Evolutionary conservation across 2,888 invertebrate genomes (phyloP).

Genomic region (Andrena flavipes): DNA sequence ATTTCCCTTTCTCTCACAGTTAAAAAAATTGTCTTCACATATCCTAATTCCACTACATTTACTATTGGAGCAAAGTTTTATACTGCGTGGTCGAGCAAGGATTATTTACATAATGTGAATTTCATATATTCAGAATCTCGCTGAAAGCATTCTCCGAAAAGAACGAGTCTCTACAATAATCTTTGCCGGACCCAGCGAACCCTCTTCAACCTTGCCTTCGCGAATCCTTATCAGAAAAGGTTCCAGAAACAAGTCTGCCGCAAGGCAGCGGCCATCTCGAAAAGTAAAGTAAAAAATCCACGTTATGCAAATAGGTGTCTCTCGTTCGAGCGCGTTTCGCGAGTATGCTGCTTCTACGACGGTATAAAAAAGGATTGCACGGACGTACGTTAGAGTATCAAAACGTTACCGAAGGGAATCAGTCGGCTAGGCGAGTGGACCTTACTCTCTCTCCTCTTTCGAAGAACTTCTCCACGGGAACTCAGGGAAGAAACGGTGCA

Average conservation of each 20-base stretch:
- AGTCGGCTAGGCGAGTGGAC: slow-evolving; percentile 41
- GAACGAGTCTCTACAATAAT: slow-evolving; percentile 5
- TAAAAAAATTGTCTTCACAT: slow-evolving; percentile 3
- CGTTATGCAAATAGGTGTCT: slow-evolving; percentile 33
- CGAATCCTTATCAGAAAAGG: background rate
- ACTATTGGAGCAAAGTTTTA: slow-evolving; percentile 12
- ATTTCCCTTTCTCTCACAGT: background rate
- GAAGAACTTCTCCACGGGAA: background rate
- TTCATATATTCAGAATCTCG: background rate
- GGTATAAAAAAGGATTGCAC: slow-evolving; percentile 66
- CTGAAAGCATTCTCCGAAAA: background rate
- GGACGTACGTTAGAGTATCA: slow-evolving; percentile 66
- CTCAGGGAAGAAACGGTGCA: slow-evolving; percentile 34
- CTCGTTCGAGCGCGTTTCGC: background rate
- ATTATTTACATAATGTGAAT: slow-evolving; percentile 50
- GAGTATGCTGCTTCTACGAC: slow-evolving; percentile 38
- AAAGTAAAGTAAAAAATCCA: slow-evolving; percentile 35
- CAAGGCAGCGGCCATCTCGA: background rate
- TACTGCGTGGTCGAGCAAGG: slow-evolving; percentile 13
- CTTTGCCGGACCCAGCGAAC: background rate
- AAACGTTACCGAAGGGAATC: slow-evolving; percentile 58
- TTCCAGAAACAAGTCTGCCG: background rate
- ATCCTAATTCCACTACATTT: slow-evolving; percentile 15
- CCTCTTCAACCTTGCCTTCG: background rate
- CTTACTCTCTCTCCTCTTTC: slow-evolving; percentile 21